Conservation (phyloP, 2,113 vertebrate species). For the Empidonax traillii region DNA sequence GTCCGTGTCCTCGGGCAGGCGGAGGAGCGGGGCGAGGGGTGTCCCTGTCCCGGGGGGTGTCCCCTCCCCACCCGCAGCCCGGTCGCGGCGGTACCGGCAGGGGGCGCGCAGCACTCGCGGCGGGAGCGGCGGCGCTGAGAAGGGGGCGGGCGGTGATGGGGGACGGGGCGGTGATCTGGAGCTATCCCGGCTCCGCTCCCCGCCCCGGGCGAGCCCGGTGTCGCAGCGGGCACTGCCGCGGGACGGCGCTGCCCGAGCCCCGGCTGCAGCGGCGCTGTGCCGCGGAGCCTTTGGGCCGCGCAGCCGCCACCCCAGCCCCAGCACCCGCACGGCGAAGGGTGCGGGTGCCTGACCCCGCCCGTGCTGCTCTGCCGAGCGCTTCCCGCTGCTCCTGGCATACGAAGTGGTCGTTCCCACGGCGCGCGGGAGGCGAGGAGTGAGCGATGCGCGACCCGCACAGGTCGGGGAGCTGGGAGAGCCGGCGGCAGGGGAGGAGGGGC, state of each 20-base stretch:
- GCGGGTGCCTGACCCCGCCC: not conserved
- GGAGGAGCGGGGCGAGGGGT: not conserved
- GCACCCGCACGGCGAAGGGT: not conserved
- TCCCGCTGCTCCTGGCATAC: fast-evolving
- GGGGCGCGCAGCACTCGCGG: not conserved
- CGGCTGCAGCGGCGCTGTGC: not conserved
- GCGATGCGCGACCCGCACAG: fast-evolving
- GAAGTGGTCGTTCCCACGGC: not conserved
- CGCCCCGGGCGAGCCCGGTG: not conserved
- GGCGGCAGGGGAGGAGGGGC: not conserved
- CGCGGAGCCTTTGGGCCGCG: too few species aligned
- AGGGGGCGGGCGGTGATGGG: too few species aligned
- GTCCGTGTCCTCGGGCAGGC: not conserved
- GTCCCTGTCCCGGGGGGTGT: not conserved
- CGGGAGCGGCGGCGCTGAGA: too few species aligned
- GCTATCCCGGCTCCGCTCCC: not conserved
- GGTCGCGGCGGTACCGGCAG: not conserved
- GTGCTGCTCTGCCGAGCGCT: not conserved
- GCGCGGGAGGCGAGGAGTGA: fast-evolving
- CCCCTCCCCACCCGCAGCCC: too few species aligned
- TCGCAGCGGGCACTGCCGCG: not conserved
- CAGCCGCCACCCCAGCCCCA: not conserved
- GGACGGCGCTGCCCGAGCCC: not conserved
- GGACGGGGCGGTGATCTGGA: too few species aligned
- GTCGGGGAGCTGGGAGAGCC: not conserved